Evolutionary conservation across 1,140 invertebrate species (phyloP).

Genomic region (Leptinotarsa defecta): DNA sequence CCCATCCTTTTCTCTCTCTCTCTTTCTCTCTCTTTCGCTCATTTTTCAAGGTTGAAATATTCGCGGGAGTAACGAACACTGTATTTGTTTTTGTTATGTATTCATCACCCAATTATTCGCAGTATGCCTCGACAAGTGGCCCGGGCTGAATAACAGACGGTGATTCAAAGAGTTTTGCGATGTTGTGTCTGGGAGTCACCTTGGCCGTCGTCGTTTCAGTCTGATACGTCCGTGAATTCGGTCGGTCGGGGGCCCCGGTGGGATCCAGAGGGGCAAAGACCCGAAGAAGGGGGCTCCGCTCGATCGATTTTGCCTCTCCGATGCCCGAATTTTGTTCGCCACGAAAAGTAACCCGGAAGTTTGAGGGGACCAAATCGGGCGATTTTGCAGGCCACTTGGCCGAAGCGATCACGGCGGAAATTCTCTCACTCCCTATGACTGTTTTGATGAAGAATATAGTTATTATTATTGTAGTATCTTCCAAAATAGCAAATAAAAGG

Average conservation of each 20-base stretch:
- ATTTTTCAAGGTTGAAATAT: constrained; percentile 4
- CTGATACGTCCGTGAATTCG: neutral
- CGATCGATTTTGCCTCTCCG: too few species aligned
- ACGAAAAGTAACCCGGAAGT: too few species aligned
- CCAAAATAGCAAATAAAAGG: too few species aligned
- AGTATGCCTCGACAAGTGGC: neutral
- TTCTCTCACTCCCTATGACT: too few species aligned
- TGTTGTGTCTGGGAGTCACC: neutral
- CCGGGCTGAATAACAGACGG: neutral
- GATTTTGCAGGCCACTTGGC: too few species aligned
- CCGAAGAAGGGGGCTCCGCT: neutral
- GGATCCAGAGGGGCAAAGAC: neutral
- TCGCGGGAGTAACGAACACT: neutral
- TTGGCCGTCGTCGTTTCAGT: neutral
- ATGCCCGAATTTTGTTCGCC: too few species aligned
- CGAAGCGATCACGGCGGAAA: too few species aligned
- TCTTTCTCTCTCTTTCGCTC: neutral
- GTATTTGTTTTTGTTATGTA: constrained; percentile 17
- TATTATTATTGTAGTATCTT: too few species aligned
- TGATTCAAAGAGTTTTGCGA: neutral
- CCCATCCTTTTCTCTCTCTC: neutral
- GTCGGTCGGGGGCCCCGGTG: neutral
- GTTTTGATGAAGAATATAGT: too few species aligned
- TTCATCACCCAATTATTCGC: constrained; percentile 4
- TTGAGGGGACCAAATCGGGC: too few species aligned